These are phyloP conservation scores for Amiota mariae DNA, from an alignment of 2,888 invertebrate species.

Conservation along the genomic window DNA sequence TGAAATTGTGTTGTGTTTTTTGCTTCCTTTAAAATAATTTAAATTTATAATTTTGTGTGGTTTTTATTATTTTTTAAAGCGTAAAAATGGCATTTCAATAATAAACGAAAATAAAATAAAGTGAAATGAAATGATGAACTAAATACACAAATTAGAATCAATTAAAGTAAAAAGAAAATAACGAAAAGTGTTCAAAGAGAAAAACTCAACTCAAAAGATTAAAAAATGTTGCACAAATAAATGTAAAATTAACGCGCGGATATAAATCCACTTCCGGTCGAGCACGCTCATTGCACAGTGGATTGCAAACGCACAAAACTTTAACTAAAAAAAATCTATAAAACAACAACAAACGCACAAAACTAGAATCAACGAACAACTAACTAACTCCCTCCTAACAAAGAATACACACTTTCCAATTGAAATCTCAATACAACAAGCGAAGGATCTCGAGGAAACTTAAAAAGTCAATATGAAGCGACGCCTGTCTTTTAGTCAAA, in stretches of 20 bases:
- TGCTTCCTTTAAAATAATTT: too few relatives aligned
- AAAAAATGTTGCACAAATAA: slow-evolving; percentile 12
- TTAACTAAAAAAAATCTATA: not conserved
- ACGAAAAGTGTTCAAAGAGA: slow-evolving; percentile 33
- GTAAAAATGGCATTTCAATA: too few relatives aligned
- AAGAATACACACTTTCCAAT: slow-evolving; percentile 28
- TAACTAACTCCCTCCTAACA: slow-evolving; percentile 8
- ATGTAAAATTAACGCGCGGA: not conserved
- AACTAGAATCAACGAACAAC: slow-evolving; percentile 15
- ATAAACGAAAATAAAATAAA: not conserved
- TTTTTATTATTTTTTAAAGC: too few relatives aligned
- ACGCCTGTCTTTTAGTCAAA: slow-evolving; percentile 49
- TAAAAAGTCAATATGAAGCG: slow-evolving; percentile 37
- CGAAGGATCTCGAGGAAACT: slow-evolving; percentile 35
- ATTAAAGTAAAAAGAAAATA: slow-evolving; percentile 9
- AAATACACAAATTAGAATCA: not conserved
- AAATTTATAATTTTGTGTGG: too few relatives aligned
- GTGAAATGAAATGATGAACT: not conserved
- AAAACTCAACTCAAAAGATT: slow-evolving; percentile 30
- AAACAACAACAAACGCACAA: slow-evolving; percentile 13
- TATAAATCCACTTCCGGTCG: slow-evolving; percentile 3
- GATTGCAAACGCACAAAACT: slow-evolving; percentile 2
- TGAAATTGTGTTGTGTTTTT: too few relatives aligned
- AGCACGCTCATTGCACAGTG: slow-evolving; percentile 1
- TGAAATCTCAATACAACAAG: slow-evolving; percentile 29